A percentile compares a stretch with the other conserved stretches of the same genome.
Evolutionary conservation across 2,797 vertebrate species (phyloP).

Genomic region (Alcedo quadribrachys): DNA sequence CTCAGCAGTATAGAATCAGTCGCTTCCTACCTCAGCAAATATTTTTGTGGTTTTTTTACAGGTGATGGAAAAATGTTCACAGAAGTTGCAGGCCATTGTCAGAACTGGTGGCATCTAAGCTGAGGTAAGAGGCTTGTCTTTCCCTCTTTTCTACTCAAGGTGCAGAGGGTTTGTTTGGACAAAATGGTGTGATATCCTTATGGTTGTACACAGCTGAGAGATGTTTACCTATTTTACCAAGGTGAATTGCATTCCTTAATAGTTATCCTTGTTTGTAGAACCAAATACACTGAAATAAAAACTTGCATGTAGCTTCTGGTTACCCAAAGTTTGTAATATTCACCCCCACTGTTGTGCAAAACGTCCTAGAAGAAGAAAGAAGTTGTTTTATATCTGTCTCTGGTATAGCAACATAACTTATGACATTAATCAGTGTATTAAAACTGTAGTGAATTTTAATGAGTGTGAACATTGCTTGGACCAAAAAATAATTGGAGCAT

Average conservation of each 20-base stretch:
- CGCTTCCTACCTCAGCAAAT: neutral
- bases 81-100: accelerated
- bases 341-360: too few relatives aligned
- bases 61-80: neutral
- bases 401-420: neutral
- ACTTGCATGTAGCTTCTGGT: neutral
- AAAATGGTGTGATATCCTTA: neutral
- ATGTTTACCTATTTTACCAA: neutral
- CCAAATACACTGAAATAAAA: neutral
- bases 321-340: neutral
- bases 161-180: neutral
- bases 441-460: neutral
- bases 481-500: neutral
- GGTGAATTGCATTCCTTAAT: neutral
- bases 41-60: neutral
- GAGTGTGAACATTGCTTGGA: neutral
- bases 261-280: neutral
- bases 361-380: neutral
- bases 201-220: neutral
- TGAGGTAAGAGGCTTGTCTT: neutral
- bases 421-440: neutral
- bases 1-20: neutral
- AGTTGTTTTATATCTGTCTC: neutral
- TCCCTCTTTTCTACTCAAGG: neutral
- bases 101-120: neutral